phyloP scores from a whole-genome alignment of 2,888 invertebrate species.

The Andrena bucephala region DNA sequence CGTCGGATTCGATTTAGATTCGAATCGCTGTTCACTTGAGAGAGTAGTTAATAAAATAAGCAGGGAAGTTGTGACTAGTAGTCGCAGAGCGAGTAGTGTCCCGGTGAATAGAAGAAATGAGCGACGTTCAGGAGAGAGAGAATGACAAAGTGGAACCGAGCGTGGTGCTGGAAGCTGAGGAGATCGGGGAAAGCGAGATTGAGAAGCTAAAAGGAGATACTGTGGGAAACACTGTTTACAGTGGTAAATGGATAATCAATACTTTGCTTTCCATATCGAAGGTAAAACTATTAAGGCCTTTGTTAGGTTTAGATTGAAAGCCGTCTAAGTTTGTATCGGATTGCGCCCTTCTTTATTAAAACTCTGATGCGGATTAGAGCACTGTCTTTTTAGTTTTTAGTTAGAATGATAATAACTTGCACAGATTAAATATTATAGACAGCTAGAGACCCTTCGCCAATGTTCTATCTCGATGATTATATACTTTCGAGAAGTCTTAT shows the following conservation, averaged over 20 bases:
- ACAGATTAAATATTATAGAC: background rate
- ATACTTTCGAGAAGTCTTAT: background rate
- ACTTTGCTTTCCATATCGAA: conserved; percentile 78
- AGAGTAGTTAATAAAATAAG: background rate
- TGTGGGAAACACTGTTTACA: conserved; percentile 93
- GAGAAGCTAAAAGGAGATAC: conserved; percentile 90
- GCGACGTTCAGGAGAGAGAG: conserved; percentile 24
- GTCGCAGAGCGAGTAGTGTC: background rate
- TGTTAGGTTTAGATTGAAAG: background rate
- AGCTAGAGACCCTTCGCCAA: background rate
- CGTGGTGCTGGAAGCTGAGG: conserved; percentile 70
- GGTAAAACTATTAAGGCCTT: conserved; percentile 61
- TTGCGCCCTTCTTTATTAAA: background rate
- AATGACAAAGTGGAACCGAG: conserved; percentile 22
- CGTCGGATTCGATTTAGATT: background rate
- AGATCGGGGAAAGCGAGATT: conserved; percentile 78
- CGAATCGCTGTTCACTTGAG: background rate
- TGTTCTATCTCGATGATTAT: background rate
- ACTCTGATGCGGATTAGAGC: background rate
- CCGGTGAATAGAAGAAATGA: conserved; percentile 20
- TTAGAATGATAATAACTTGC: background rate
- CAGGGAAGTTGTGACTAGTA: background rate
- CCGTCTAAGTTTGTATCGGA: background rate
- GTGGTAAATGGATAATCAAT: conserved; percentile 85
- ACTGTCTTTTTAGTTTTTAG: background rate